Evolutionary conservation across 2,113 vertebrate genomes (phyloP), one percentile per base, ranked within the genome.

Genomic region (Laticauda laticaudata): DNA sequence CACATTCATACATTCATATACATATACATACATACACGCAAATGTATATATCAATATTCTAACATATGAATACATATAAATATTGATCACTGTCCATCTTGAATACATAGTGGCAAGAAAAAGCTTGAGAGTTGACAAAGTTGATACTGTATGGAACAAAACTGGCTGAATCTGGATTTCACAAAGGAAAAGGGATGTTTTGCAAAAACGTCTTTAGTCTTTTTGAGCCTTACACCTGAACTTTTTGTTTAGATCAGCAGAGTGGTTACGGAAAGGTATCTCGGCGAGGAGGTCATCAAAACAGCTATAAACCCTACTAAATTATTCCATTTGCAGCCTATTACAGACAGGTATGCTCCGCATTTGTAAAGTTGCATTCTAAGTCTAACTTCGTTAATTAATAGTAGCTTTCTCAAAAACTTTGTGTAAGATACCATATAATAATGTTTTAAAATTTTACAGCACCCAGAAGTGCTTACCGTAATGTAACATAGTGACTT

Each of bases 291-390:
- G 98, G 98, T 96, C 99, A 99, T 98, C 98, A 98, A 98, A 99
- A 99, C 98, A 99, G 98, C 97, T 99, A 99, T 99, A 99, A 99
- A 98, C 99, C 99, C 92, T 99, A 99, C 98, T 99, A 99, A 99
- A 97, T 98, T 98, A 98, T 98, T 97, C 97, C 97, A 91, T 98
- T 98, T 97, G 96, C 97, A 97, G 97, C 98, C 98, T 95, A 95
- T 95, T 97, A 97, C 96, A 97, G 97, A 97, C 98, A 99, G 99
- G 99, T 99, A 99, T 90, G 98, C 98, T 94, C 75, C 94, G 51
- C 95, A 93, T 92, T 94, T 93, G 92, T 96, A 94, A 81, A 93
- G 56, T 96, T 96, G 95, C 81, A 94, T 29, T 93, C 94, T 21
- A 61, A 94, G 95, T 94, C 53, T 95, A 90, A n/a, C 64, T 69